Percentiles rank a stretch among this genome's conserved stretches.
These are phyloP conservation scores for Timema cristinae DNA, from an alignment of 2,888 invertebrate genomes.

Conservation along the genomic window DNA sequence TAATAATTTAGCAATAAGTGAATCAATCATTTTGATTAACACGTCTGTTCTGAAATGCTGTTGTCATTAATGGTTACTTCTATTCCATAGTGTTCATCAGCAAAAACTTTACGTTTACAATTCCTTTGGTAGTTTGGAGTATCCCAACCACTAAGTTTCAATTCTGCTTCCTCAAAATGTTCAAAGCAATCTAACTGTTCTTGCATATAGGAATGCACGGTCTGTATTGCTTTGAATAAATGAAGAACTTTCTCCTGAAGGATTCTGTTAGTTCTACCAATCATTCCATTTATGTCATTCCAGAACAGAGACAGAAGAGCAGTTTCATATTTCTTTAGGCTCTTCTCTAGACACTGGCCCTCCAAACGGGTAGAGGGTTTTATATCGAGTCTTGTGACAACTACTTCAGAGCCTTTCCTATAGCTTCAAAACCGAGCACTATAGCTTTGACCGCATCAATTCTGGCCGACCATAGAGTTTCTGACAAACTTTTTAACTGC, in stretches of 20 bases:
- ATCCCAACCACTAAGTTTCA: neutral
- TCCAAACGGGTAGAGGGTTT: neutral
- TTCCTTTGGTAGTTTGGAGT: slow-evolving; percentile 4
- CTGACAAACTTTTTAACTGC: neutral
- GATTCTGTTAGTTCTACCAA: neutral
- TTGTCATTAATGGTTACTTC: neutral
- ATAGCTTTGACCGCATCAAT: neutral
- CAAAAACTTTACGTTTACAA: neutral
- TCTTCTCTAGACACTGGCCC: neutral
- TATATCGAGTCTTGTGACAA: neutral
- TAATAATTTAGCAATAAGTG: neutral
- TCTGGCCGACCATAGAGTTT: neutral
- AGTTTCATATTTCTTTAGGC: neutral
- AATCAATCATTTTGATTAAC: neutral
- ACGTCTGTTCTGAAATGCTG: neutral
- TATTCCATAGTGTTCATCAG: neutral
- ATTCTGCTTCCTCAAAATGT: slow-evolving; percentile 3
- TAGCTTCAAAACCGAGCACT: neutral
- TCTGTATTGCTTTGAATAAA: neutral
- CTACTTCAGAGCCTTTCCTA: neutral
- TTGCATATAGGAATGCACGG: neutral
- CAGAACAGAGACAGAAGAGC: neutral
- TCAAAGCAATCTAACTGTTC: neutral
- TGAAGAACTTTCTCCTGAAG: neutral
- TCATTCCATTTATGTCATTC: neutral